Conservation (phyloP, 2,113 vertebrate species). For the Hippocampus zosterae region DNA sequence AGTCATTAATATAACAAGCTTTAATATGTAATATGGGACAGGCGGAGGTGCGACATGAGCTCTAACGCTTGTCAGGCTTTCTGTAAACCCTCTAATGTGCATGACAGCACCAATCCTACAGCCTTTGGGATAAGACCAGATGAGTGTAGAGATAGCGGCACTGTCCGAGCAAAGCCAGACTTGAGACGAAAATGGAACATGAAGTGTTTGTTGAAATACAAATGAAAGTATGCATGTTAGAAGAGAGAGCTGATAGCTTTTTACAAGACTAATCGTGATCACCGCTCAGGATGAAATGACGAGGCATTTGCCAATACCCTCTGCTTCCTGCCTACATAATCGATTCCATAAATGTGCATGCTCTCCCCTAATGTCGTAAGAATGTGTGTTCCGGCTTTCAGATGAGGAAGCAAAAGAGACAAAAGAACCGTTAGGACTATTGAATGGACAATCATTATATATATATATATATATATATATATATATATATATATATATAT, state of each 20-base stretch:
- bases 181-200: constrained; percentile 15
- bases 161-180: constrained; percentile 32
- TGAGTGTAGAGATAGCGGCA: constrained; percentile 45
- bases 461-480: no score
- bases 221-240: constrained; percentile 30
- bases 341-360: constrained; percentile 40
- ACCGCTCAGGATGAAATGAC: constrained; percentile 61
- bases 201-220: constrained; percentile 37
- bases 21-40: constrained; percentile 12
- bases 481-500: no score
- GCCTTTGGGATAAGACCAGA: constrained; percentile 64
- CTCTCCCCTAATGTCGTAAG: constrained; percentile 18
- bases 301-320: constrained; percentile 36
- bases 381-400: neutral
- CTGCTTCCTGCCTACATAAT: constrained; percentile 42
- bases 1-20: constrained; percentile 1
- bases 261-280: constrained; percentile 60
- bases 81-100: constrained; percentile 43
- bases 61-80: constrained; percentile 28
- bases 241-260: constrained; percentile 39
- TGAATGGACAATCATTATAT: constrained; percentile 26
- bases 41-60: constrained; percentile 20
- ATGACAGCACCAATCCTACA: constrained; percentile 43
- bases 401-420: neutral
- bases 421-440: neutral